Base-by-base conservation (phyloP, 2,113 vertebrate genomes). In the Aptenodytes patagonicus region DNA sequence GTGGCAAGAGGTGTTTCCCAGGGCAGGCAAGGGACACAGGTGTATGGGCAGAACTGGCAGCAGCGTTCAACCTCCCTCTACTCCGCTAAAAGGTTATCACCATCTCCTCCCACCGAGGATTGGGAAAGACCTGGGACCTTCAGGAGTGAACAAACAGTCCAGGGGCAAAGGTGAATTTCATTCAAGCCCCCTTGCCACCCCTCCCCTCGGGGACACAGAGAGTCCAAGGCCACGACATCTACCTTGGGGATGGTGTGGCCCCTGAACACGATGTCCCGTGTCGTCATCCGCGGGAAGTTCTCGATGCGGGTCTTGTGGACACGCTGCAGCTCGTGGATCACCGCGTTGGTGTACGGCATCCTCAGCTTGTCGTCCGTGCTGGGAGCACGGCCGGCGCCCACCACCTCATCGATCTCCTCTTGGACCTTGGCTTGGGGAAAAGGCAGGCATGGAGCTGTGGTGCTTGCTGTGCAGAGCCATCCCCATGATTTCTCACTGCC, bases 201-300 rank as follows among this genome's bases (percentile, higher is more conserved):
- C 20, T 62, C 24, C 84, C 54, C 57, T 7, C 0, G 0, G 31
- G 51, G n/a, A 2, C 14, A n/a, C 47, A 15, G 62, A 13, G 73
- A 13, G 18, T 8, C 28, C 16, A 9, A 40, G 40, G 34, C 14
- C 54, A 5, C 0, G 1, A 3, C 0, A 0, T 9, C 75, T 83
- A 98, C 97, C 96, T 97, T 93, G 71, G 97, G 97, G 75, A 97
- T 96, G 58, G 34, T 51, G 72, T 95, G 83, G 44, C 93, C 96
- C 65, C 72, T 85, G 89, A 98, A 97, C 12, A 72, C 10, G 0
- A 93, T 17, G 2, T 96, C 82, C 51, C 49, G 62, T 0, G 89
- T 95, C 0, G n/a, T 72, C 73, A 83, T 92, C 32, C 88, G 83
- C 0, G 94, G 96, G 47, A 97, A 85, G 42, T 89, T 97, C 64